A percentile compares a stretch with the other conserved stretches of the same genome.
These are phyloP conservation scores for Callosobruchus maculatus DNA, from an alignment of 2,888 invertebrate species.

Conservation along the genomic window DNA sequence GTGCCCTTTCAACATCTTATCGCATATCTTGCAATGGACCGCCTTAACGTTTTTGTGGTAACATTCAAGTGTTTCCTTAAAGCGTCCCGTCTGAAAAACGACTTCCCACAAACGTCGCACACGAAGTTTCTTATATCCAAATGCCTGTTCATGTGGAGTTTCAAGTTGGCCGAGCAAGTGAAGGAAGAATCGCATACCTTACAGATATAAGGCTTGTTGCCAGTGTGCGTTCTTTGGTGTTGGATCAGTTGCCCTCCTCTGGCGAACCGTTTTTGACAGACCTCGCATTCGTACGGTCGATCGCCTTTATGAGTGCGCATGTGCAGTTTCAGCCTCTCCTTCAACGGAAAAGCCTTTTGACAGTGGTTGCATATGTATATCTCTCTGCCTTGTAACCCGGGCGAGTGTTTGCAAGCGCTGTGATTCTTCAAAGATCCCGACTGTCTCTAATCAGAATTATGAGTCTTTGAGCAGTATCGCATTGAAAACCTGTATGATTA, in stretches of 20 bases:
- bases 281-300: conserved; percentile 62
- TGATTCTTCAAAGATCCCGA: conserved; percentile 65
- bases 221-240: conserved; percentile 72
- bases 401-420: conserved; percentile 55
- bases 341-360: conserved; percentile 70
- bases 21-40: conserved; percentile 76
- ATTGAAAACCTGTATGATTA: too few relatives aligned
- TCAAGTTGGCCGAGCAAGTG: conserved; percentile 61
- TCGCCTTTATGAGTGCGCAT: conserved; percentile 69
- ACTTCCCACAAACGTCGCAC: conserved; percentile 77
- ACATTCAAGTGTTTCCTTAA: conserved; percentile 73
- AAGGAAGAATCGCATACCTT: conserved; percentile 68
- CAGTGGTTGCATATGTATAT: conserved; percentile 71
- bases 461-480: too few relatives aligned
- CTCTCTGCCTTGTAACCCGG: conserved; percentile 42
- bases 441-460: too few relatives aligned
- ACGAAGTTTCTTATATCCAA: conserved; percentile 71
- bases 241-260: conserved; percentile 72
- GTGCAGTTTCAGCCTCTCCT: conserved; percentile 72
- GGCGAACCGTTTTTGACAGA: conserved; percentile 65
- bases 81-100: conserved; percentile 71
- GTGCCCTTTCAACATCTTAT: conserved; percentile 77
- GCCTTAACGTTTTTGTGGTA: conserved; percentile 71
- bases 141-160: conserved; percentile 66
- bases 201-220: conserved; percentile 69